phyloP scores from a whole-genome alignment of 1,140 invertebrate genomes.

The Muscidifurax raptorellus region DNA sequence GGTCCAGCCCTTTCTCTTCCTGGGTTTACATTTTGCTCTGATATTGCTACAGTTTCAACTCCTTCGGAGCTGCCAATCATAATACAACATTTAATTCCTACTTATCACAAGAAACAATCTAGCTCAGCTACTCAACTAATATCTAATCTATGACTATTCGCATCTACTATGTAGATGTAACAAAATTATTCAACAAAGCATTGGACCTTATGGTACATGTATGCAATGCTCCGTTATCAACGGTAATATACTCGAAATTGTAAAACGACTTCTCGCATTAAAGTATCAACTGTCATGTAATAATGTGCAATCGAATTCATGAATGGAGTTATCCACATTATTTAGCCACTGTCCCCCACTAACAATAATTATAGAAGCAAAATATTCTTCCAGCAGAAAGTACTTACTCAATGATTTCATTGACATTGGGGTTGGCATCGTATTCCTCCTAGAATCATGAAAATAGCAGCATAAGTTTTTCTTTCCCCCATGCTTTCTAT shows the following conservation, averaged over 20 bases:
- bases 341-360: neutral
- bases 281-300: neutral
- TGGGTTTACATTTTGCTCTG: conserved; percentile 91
- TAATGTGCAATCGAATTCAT: neutral
- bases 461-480: neutral
- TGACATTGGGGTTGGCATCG: conserved; percentile 85
- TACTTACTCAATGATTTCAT: conserved; percentile 87
- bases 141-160: too few species aligned
- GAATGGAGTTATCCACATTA: neutral
- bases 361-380: neutral
- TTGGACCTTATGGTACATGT: too few species aligned
- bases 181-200: too few species aligned
- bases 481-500: neutral
- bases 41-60: conserved; percentile 89
- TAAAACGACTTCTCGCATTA: neutral
- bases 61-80: conserved; percentile 81
- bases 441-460: conserved; percentile 79
- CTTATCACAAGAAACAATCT: neutral
- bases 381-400: neutral
- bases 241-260: too few species aligned
- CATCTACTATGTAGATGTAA: too few species aligned
- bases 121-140: too few species aligned
- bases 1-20: conserved; percentile 88
- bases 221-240: too few species aligned
- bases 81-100: neutral